A percentile compares a stretch with the other conserved stretches of the same genome.
Evolutionary conservation across 2,113 vertebrate species (phyloP).

Genomic region (Rattus norvegicus): DNA sequence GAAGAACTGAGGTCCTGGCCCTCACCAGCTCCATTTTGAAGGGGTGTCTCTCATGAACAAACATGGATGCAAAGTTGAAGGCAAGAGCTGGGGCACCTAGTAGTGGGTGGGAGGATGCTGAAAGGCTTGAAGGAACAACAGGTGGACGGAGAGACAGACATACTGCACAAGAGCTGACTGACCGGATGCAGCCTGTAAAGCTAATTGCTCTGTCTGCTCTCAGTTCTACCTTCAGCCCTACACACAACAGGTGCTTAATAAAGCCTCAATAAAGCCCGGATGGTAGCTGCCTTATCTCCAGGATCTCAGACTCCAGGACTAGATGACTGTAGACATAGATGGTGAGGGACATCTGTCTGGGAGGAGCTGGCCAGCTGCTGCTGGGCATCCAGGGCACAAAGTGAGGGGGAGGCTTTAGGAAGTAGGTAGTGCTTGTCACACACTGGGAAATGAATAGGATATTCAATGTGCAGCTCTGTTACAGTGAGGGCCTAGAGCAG

Average conservation of each 20-base stretch:
- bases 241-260: not conserved
- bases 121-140: not conserved
- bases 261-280: not conserved
- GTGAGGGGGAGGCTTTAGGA: too few relatives aligned
- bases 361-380: accelerated
- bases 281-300: not conserved
- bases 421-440: not conserved
- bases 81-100: not conserved
- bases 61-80: not conserved
- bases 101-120: too few relatives aligned
- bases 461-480: too few relatives aligned
- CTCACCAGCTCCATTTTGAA: not conserved
- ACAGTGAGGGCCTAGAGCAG: not conserved
- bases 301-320: not conserved
- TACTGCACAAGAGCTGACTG: not conserved
- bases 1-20: not conserved
- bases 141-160: not conserved
- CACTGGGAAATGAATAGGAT: not conserved
- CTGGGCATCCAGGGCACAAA: not conserved
- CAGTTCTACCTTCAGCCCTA: not conserved
- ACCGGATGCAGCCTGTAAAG: accelerated
- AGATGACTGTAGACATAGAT: not conserved
- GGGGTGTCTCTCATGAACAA: not conserved
- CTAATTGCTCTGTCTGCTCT: not conserved
- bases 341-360: not conserved